Evolutionary conservation across 2,113 vertebrate genomes (phyloP).

Genomic region (Bungarus multicinctus): DNA sequence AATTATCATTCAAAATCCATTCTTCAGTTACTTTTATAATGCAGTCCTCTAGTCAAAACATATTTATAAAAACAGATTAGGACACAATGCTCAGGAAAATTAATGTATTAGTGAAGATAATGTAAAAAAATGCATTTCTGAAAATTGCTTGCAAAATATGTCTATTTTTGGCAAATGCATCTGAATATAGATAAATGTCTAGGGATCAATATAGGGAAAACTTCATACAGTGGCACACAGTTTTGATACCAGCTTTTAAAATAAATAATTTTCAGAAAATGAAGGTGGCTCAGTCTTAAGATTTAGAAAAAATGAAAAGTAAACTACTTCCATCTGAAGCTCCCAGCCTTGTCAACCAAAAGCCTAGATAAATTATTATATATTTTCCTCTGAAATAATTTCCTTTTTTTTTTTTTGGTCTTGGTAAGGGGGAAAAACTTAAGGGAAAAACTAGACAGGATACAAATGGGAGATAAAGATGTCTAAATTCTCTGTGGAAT

Average conservation of each 20-base stretch:
- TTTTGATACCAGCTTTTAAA: background rate
- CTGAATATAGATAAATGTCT: background rate
- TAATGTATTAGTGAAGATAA: background rate
- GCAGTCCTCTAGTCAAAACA: background rate
- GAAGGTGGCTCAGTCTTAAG: background rate
- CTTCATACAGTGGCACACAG: background rate
- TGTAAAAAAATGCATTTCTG: background rate
- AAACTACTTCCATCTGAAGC: background rate
- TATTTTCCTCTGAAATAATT: background rate
- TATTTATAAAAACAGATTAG: background rate
- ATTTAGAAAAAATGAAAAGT: background rate
- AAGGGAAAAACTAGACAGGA: background rate
- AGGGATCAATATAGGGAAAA: background rate
- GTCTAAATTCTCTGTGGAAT: background rate
- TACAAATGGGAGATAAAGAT: background rate
- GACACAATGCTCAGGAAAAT: background rate
- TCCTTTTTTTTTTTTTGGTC: background rate
- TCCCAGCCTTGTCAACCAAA: background rate
- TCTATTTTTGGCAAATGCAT: background rate
- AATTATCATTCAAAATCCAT: background rate
- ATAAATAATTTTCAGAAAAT: background rate
- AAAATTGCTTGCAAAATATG: background rate
- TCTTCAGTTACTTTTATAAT: background rate
- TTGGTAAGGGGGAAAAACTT: background rate
- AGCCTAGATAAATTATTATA: background rate